Evolutionary conservation across 1,140 invertebrate genomes (phyloP), one percentile per base, ranked within the genome.

Genomic region (Sycobia sp.): DNA sequence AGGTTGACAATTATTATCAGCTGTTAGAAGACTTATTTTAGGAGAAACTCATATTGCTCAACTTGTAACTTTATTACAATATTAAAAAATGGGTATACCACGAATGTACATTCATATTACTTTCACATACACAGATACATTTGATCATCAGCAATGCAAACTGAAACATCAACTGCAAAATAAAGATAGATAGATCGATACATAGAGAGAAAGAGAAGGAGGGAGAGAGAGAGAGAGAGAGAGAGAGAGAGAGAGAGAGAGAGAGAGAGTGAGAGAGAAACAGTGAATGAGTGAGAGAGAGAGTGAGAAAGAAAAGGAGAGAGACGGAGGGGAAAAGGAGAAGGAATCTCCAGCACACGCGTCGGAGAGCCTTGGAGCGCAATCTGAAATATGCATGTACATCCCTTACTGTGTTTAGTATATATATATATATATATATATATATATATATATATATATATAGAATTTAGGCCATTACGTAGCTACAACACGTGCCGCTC

Each of bases 351-450:
- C 1, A 60, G 29, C 58, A 27, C 32, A 43, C 27, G 32, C 23
- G 27, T 29, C 36, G 34, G 32, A 7, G 25, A 65, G 11, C 20
- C 22, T 18, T 7, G 39, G 25, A 44, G 16, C 44, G 54, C 32
- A 54, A 51, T 59, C 55, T 76, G 68, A 76, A 76, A 76, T 76
- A 76, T 76, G 71, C 72, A 76, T 76, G 65, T 66, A 59, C 66
- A 72, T 73, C 67, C 68, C 67, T 71, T 70, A 67, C 68, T 73
- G 69, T 71, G 66, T 77, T 77, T 73, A 71, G 71, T 41, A 14
- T 62, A 55, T 46, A 38, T 68, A n/a, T n/a, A n/a, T n/a, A n/a
- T n/a, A 76, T 76, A 76, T 76, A 70, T 71, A 76, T 75, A 63
- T 66, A 60, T 66, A 71, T 73, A 65, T 67, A 66, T 70, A 69